These are phyloP conservation scores for Dendroctonus valens DNA, from an alignment of 1,140 invertebrate species.

Conservation along the genomic window DNA sequence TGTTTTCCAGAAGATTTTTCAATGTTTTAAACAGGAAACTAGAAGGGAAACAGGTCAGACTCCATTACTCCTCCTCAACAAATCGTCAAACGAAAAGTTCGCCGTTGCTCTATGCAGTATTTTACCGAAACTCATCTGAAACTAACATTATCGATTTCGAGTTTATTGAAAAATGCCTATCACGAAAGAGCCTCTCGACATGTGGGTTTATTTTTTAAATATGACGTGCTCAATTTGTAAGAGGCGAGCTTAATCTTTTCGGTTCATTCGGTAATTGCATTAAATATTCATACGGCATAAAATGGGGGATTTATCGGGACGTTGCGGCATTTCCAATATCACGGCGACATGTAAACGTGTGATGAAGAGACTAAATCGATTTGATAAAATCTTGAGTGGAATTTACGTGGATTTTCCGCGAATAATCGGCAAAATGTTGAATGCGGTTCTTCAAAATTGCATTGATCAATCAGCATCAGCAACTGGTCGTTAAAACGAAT, in stretches of 20 bases:
- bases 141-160: too few relatives aligned
- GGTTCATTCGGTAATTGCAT: slow-evolving; percentile 22
- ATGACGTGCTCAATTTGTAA: too few relatives aligned
- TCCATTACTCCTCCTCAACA: too few relatives aligned
- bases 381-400: slow-evolving; percentile 6
- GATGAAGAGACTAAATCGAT: slow-evolving; percentile 4
- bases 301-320: slow-evolving; percentile 11
- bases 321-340: slow-evolving; percentile 21
- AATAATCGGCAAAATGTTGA: background rate
- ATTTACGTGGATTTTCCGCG: background rate
- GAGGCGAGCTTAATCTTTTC: slow-evolving; percentile 17
- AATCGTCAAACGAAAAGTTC: too few relatives aligned
- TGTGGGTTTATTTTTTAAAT: too few relatives aligned
- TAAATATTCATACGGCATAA: slow-evolving; percentile 22
- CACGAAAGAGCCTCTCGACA: too few relatives aligned
- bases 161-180: too few relatives aligned
- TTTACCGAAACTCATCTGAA: too few relatives aligned
- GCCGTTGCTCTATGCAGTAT: too few relatives aligned
- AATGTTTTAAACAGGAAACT: too few relatives aligned
- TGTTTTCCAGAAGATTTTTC: too few relatives aligned
- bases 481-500: background rate
- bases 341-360: background rate
- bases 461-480: background rate
- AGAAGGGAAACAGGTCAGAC: too few relatives aligned
- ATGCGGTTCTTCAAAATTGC: background rate